Evolutionary conservation across 2,888 invertebrate genomes (phyloP).

Genomic region (Thelaira solivaga): DNA sequence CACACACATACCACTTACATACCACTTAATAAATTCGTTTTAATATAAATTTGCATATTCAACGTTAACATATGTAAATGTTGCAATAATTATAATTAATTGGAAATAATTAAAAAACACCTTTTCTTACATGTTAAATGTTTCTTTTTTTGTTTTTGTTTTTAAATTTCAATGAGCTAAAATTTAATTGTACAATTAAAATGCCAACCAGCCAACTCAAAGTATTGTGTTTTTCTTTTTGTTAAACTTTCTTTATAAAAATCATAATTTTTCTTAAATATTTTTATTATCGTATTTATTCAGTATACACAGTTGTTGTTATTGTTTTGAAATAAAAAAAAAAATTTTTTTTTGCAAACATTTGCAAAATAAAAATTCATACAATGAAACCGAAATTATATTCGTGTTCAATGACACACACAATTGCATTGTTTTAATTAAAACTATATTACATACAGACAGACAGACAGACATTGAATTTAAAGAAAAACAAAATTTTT

Average conservation of each 20-base stretch:
- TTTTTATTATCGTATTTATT: slow-evolving; percentile 20
- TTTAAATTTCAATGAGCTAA: slow-evolving; percentile 34
- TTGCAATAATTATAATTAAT: slow-evolving; percentile 43
- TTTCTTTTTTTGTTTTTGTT: not conserved
- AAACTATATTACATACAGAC: slow-evolving; percentile 24
- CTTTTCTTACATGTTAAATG: slow-evolving; percentile 33
- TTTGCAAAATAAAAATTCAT: slow-evolving; percentile 34
- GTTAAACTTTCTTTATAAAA: slow-evolving; percentile 43
- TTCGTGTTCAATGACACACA: slow-evolving; percentile 33
- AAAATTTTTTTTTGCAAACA: slow-evolving; percentile 44
- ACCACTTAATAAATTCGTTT: not conserved
- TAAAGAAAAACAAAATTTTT: no score
- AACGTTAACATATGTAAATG: slow-evolving; percentile 6
- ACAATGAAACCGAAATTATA: slow-evolving; percentile 29
- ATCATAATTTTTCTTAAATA: slow-evolving; percentile 38
- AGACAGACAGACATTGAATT: no score
- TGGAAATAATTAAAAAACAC: slow-evolving; percentile 48
- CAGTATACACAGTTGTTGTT: slow-evolving; percentile 19
- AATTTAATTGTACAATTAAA: slow-evolving; percentile 53
- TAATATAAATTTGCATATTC: not conserved
- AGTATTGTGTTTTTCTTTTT: slow-evolving; percentile 4
- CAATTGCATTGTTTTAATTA: slow-evolving; percentile 47
- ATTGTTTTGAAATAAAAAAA: slow-evolving; percentile 23
- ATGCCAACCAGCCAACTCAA: slow-evolving; percentile 29
- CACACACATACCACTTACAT: not conserved